phyloP scores from a whole-genome alignment of 1,140 invertebrate species.

The Lucilia sericata region DNA sequence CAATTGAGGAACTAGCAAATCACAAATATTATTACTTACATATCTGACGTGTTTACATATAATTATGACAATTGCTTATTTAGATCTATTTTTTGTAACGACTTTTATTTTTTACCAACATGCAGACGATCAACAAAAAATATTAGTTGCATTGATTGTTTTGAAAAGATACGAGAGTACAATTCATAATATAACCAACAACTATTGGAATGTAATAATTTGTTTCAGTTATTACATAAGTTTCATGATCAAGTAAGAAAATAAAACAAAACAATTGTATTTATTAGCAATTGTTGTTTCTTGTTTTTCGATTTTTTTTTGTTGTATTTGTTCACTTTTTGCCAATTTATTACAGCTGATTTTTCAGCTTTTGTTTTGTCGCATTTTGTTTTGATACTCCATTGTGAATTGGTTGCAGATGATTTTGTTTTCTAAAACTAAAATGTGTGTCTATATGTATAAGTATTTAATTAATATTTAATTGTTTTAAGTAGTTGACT shows the following conservation, averaged over 20 bases:
- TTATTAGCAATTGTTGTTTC: neutral
- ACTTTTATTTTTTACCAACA: neutral
- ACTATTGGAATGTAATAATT: constrained; percentile 8
- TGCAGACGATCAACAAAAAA: neutral
- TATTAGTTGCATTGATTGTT: neutral
- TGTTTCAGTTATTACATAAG: constrained; percentile 13
- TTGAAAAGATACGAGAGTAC: neutral
- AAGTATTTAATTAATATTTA: neutral
- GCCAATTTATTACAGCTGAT: constrained; percentile 6
- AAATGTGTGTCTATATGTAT: neutral
- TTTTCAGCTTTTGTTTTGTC: neutral
- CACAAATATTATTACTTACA: constrained; percentile 27
- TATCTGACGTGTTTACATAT: constrained; percentile 29
- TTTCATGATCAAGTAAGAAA: neutral
- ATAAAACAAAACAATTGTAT: neutral
- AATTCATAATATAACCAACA: neutral
- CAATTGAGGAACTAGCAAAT: constrained; percentile 26
- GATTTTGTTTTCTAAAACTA: neutral
- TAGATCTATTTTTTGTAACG: neutral
- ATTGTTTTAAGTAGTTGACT: neutral
- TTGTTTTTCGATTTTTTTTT: neutral
- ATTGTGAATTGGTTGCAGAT: neutral
- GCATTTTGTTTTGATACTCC: neutral
- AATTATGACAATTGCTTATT: constrained; percentile 29
- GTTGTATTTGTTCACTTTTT: neutral